Evolutionary conservation across 2,113 vertebrate genomes (phyloP).

Genomic region (Notechis scutatus): DNA sequence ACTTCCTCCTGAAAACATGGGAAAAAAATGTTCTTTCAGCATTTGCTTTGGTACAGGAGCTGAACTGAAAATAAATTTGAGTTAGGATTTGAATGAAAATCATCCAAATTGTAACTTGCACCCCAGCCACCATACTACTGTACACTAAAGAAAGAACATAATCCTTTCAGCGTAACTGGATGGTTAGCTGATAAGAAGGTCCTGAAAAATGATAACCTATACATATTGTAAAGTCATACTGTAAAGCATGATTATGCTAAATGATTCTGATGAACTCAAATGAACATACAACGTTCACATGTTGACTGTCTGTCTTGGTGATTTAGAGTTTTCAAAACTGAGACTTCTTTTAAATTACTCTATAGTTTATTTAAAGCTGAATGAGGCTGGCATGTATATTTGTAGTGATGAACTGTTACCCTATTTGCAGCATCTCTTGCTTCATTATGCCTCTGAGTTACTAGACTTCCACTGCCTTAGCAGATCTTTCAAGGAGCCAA

Average conservation of each 20-base stretch:
- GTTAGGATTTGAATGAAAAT: background rate
- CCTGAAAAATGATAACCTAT: no score
- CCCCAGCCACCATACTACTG: background rate
- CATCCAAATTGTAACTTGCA: background rate
- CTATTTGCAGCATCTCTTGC: background rate
- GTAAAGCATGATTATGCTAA: no score
- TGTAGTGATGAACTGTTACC: background rate
- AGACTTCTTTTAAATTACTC: background rate
- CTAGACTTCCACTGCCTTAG: background rate
- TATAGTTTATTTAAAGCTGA: background rate
- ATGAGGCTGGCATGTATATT: background rate
- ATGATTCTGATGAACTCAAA: no score
- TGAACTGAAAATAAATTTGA: background rate
- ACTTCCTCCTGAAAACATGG: background rate
- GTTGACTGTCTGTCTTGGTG: background rate
- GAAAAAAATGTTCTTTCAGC: background rate
- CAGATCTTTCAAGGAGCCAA: background rate
- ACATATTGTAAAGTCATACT: no score
- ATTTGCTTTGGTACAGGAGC: background rate
- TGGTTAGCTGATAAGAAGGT: no score
- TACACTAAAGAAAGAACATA: background rate
- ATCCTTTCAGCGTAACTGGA: background rate
- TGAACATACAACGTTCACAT: no score
- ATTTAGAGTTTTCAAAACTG: background rate
- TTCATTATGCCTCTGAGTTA: background rate